Evolutionary conservation across 1,140 invertebrate genomes (phyloP), one percentile per base, ranked within the genome.

Genomic region (Drosophila nasuta): DNA sequence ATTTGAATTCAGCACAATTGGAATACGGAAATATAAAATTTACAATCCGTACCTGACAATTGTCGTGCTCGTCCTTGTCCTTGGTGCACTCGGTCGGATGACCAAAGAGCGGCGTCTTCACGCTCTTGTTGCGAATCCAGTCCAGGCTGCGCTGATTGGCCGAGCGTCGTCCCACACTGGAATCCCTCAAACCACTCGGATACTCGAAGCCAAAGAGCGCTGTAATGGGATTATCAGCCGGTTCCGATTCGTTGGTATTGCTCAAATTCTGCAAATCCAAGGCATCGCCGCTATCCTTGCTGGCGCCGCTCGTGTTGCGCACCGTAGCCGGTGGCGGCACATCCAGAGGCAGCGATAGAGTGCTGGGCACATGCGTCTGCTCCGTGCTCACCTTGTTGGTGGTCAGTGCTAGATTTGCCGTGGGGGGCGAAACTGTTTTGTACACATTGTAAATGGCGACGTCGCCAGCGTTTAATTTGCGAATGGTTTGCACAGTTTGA

Each of bases 321-420:
- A 85, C 49, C 0, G 75, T 45, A 4, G 77, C 81, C 2, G 81
- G 65, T 0, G 86, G 68, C 5, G 85, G 86, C 8, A 79, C 81
- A 10, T 88, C 85, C 20, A 88, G 46, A 0, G 74, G 74, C 25
- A 79, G 49, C 15, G 79, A 11, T 1, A 82, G 63, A 0, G 72
- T 72, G 66, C 83, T 76, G 49, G 60, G 74, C 4, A 64, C 48
- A 4, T 59, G 75, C 1, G 48, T 62, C 5, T 82, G 66, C n/a
- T 91, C 91, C 0, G 83, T 91, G 64, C 82, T 91, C 30, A 91
- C 81, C 46, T 92, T 92, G 35, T 91, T 91, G 58, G 83, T 89
- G 58, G 83, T 89, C 43, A 88, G 56, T 0, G 85, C 85, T 38
- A 82, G 49, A n/a, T 89, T 86, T 3, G 91, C 62, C 10, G 88